phyloP scores from a whole-genome alignment of 2,113 vertebrate species.

The Rutilus rutilus region DNA sequence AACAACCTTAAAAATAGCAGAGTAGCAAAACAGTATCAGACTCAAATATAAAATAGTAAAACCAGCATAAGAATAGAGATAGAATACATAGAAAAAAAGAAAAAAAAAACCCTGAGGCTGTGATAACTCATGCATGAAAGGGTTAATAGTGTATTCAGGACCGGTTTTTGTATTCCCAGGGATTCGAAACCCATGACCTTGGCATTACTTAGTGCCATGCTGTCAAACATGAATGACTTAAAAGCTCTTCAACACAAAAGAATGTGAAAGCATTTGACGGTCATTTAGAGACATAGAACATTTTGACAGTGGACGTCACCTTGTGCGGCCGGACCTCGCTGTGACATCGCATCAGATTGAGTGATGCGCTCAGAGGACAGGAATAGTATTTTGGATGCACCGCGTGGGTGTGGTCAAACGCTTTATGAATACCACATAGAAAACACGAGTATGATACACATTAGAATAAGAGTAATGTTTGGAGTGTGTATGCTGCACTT shows the following conservation, averaged over 20 bases:
- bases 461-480: background rate
- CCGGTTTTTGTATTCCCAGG: no score
- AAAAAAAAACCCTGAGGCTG: no score
- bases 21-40: no score
- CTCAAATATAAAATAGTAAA: no score
- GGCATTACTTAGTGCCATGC: background rate
- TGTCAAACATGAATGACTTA: background rate
- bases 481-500: background rate
- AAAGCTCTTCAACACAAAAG: background rate
- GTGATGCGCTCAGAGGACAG: background rate
- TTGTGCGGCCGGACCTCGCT: background rate
- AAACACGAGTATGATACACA: background rate
- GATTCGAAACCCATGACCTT: background rate
- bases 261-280: background rate
- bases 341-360: background rate
- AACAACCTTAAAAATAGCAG: no score
- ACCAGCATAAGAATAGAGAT: no score
- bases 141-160: no score
- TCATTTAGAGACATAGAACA: background rate
- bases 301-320: background rate
- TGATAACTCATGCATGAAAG: no score
- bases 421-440: background rate
- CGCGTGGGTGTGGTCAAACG: background rate
- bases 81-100: no score
- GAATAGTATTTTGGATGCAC: slow-evolving; percentile 18